These are phyloP conservation scores for Trochalopteron elliotii DNA, from an alignment of 2,113 vertebrate species.

Conservation along the genomic window DNA sequence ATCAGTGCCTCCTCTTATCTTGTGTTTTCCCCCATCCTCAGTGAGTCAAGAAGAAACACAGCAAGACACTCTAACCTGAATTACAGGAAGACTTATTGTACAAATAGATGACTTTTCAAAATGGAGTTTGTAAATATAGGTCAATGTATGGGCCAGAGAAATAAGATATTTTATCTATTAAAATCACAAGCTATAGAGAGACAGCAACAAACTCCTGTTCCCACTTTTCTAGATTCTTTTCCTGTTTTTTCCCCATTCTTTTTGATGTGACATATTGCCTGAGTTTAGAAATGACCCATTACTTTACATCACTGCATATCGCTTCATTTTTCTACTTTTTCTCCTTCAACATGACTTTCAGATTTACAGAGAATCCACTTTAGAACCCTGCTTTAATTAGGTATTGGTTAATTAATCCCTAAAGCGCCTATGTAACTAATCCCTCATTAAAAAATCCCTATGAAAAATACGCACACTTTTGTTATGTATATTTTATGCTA, in stretches of 20 bases:
- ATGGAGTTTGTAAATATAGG: not conserved
- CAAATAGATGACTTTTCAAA: not conserved
- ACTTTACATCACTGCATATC: not conserved
- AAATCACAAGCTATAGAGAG: not conserved
- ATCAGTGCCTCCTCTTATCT: not conserved
- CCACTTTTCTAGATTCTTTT: not conserved
- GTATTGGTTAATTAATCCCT: conserved; percentile 28
- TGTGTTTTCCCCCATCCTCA: rapidly evolving
- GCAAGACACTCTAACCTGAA: not conserved
- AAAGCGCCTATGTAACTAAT: conserved; percentile 14
- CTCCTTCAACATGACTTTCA: conserved; percentile 1
- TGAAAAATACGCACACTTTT: not conserved
- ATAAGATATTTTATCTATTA: not conserved
- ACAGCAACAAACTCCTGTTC: not conserved
- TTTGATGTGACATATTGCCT: not conserved
- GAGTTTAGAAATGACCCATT: not conserved
- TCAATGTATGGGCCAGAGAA: not conserved
- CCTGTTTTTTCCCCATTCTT: not conserved
- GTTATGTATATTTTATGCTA: not conserved
- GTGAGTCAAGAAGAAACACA: not conserved
- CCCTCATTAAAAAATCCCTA: conserved; percentile 2
- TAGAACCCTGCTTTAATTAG: conserved; percentile 6
- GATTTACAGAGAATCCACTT: not conserved
- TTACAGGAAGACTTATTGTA: not conserved
- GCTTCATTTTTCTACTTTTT: not conserved